phyloP scores from a whole-genome alignment of 2,888 invertebrate species.

The Eilema caniola region DNA sequence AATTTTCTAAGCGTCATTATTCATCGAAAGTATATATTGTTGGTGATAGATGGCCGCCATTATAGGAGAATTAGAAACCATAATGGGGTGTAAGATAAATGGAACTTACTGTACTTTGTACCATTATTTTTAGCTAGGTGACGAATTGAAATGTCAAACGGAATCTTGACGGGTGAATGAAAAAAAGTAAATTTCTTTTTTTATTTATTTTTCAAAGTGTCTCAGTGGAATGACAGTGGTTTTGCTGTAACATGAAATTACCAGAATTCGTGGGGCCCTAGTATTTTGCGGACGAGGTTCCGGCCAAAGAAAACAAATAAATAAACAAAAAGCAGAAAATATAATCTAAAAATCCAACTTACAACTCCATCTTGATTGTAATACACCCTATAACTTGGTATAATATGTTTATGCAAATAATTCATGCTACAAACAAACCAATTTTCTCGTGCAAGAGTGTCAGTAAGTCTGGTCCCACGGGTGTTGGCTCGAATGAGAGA shows the following conservation, averaged over 20 bases:
- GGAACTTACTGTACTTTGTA: background rate
- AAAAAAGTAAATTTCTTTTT: too few species aligned
- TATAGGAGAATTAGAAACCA: constrained; percentile 49
- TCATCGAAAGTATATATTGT: constrained; percentile 75
- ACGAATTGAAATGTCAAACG: background rate
- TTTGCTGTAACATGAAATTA: too few species aligned
- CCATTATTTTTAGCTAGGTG: background rate
- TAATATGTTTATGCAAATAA: constrained; percentile 1
- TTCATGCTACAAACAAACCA: constrained; percentile 33
- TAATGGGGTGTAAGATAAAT: constrained; percentile 6
- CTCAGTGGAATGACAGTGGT: too few species aligned
- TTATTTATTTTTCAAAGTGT: too few species aligned
- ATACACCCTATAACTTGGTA: background rate
- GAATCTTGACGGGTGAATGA: too few species aligned
- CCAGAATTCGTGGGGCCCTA: too few species aligned
- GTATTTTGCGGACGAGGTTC: too few species aligned
- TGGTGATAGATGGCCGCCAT: constrained; percentile 72
- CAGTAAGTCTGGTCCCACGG: constrained; percentile 40
- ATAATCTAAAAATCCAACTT: background rate
- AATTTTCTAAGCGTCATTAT: constrained; percentile 76
- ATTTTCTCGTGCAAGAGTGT: constrained; percentile 43
- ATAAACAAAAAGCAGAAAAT: too few species aligned
- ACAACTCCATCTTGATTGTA: background rate
- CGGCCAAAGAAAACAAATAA: too few species aligned
- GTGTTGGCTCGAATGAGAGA: constrained; percentile 43